Evolutionary conservation across 2,888 invertebrate species (phyloP), one percentile per base, ranked within the genome.

Genomic region (Lasioglossum oenotherae): DNA sequence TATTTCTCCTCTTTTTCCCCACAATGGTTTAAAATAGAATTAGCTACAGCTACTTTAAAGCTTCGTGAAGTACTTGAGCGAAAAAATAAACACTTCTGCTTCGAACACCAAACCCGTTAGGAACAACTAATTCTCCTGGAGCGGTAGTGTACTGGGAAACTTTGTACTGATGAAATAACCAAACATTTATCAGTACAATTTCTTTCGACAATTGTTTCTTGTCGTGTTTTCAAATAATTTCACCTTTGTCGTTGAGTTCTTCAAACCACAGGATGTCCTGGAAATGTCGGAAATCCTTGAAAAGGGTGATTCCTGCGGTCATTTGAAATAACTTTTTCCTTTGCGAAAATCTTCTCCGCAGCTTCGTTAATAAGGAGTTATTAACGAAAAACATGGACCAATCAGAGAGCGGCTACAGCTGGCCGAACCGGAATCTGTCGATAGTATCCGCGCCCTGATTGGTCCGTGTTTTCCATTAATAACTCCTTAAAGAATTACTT

Each of bases 1-100:
- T 67, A 3, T 19, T 31, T 35, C 6, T 67, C 35, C 31, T 67
- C 64, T 31, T 67, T 16, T 31, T 67, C 8, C 8, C 31, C 31
- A 31, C 31, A 19, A 67, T 6, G 64, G 31, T 67, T 31, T 67
- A 35, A 67, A 67, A 67, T 67, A 67, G 35, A 67, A 67, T 67
- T 35, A 67, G 64, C 64, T 27, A 19, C 64, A 67, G 14, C 64
- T 67, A 67, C 64, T 67, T 31, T 67, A 35, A 31, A 67, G 64
- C 64, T 67, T 31, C 19, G 31, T 6, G 31, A 67, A 16, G 31
- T 35, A 16, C 31, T 31, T 67, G 19, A 16, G 35, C 4, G 64
- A 35, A 67, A 67, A 67, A 67, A 67, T 19, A 67, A 60, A 31
- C 35, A 19, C 16, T 67, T 67, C 10, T 16, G 19, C 31, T 35